These are phyloP conservation scores for Lepidochitona cinerea DNA, from an alignment of 2,888 invertebrate species.

Conservation along the genomic window DNA sequence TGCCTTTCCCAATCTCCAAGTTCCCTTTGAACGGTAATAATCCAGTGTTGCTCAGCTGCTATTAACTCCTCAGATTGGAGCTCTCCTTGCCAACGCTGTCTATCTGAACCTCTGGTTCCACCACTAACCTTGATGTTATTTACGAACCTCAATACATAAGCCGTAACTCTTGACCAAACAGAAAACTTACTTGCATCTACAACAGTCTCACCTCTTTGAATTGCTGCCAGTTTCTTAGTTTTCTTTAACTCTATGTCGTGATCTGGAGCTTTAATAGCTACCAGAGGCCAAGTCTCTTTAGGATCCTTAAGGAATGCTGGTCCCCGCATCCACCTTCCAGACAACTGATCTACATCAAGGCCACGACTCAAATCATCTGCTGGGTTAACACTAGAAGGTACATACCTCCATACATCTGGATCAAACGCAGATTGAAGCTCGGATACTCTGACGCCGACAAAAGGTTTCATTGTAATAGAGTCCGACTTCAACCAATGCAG, in stretches of 20 bases:
- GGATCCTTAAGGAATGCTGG: background rate
- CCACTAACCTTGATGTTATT: background rate
- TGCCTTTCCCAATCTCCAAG: background rate
- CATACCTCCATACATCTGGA: background rate
- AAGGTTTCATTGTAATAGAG: background rate
- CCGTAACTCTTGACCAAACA: background rate
- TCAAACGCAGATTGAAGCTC: background rate
- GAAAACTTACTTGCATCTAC: background rate
- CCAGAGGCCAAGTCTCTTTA: background rate
- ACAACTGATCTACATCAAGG: background rate
- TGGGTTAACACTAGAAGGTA: background rate
- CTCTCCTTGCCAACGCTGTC: background rate
- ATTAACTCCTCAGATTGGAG: background rate
- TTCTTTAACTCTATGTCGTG: background rate
- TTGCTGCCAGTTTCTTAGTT: background rate
- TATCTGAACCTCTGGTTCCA: too few species aligned
- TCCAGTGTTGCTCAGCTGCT: background rate
- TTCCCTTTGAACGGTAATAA: background rate
- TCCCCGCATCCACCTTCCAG: background rate
- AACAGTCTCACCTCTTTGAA: background rate
- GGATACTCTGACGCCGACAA: background rate
- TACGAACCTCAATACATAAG: too few species aligned
- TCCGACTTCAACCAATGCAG: slow-evolving; percentile 1
- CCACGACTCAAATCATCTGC: slow-evolving; percentile 5
- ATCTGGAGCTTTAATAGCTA: background rate